phyloP scores from a whole-genome alignment of 2,113 vertebrate genomes.

The Thermophis baileyi region DNA sequence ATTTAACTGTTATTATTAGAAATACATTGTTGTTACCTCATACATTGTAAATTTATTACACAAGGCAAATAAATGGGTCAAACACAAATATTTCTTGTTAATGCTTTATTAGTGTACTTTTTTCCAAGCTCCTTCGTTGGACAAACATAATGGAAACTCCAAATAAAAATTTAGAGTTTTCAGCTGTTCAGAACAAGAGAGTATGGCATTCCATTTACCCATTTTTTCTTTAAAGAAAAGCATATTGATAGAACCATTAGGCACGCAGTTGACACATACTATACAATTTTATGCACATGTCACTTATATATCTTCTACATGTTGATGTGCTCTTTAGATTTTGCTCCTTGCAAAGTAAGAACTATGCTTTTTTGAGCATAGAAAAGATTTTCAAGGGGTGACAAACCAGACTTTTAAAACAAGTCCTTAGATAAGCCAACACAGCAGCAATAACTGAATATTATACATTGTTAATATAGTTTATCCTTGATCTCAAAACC shows the following conservation, averaged over 20 bases:
- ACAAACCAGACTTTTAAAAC: slow-evolving; percentile 95
- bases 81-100: slow-evolving; percentile 75
- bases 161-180: slow-evolving; percentile 76
- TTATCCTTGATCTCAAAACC: slow-evolving; percentile 79
- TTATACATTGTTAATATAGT: slow-evolving; percentile 74
- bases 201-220: slow-evolving; percentile 77
- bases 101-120: slow-evolving; percentile 96
- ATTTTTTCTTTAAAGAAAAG: slow-evolving; percentile 71
- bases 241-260: slow-evolving; percentile 90
- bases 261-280: slow-evolving; percentile 95
- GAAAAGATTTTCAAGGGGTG: slow-evolving; percentile 69
- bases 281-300: slow-evolving; percentile 93
- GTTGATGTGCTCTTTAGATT: slow-evolving; percentile 77
- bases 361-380: slow-evolving; percentile 67
- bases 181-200: slow-evolving; percentile 81
- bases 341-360: slow-evolving; percentile 68
- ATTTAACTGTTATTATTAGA: background rate
- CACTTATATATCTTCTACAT: slow-evolving; percentile 79
- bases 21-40: background rate
- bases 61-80: slow-evolving; percentile 54
- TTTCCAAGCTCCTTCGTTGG: slow-evolving; percentile 79
- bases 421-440: slow-evolving; percentile 89
- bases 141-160: slow-evolving; percentile 88
- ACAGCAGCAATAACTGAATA: slow-evolving; percentile 83
- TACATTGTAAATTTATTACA: background rate